Conservation (phyloP, 1,140 invertebrate genomes). For the Sitodiplosis mosellana region DNA sequence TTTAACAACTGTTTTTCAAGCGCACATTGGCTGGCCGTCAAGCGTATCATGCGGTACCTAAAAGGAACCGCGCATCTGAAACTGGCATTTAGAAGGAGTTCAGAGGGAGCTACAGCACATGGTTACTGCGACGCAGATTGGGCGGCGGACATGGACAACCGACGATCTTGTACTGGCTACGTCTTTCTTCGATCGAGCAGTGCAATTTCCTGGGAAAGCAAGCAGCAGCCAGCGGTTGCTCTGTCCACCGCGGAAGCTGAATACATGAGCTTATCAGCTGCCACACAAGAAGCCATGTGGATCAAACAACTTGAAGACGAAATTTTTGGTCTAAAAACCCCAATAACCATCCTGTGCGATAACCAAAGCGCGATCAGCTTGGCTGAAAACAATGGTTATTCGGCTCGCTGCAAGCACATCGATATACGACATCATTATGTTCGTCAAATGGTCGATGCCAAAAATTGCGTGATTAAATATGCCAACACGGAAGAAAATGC, state of each 20-base stretch:
- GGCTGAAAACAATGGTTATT: background rate
- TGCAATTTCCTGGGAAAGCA: slow-evolving; percentile 19
- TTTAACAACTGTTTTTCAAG: no score
- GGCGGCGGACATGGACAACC: slow-evolving; percentile 14
- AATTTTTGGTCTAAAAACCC: background rate
- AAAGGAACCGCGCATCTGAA: slow-evolving; percentile 7
- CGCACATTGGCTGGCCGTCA: no score
- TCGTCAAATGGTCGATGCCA: slow-evolving; percentile 1
- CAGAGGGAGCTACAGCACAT: background rate
- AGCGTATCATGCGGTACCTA: slow-evolving; percentile 9
- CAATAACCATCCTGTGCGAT: background rate
- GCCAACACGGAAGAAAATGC: slow-evolving; percentile 9
- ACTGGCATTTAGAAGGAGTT: slow-evolving; percentile 5
- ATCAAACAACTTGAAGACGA: slow-evolving; percentile 4
- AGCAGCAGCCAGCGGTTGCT: slow-evolving; percentile 16
- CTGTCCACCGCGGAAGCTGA: slow-evolving; percentile 19
- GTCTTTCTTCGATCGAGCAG: slow-evolving; percentile 11
- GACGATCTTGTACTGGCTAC: slow-evolving; percentile 19
- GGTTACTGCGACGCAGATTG: slow-evolving; percentile 17
- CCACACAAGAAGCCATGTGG: slow-evolving; percentile 9
- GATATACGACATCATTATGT: slow-evolving; percentile 3
- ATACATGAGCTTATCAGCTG: slow-evolving; percentile 16
- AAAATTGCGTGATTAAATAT: slow-evolving; percentile 8
- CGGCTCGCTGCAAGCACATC: slow-evolving; percentile 3
- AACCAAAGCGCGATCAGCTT: no score